Conservation (phyloP, 2,888 invertebrate species). For the Sericinus montela region DNA sequence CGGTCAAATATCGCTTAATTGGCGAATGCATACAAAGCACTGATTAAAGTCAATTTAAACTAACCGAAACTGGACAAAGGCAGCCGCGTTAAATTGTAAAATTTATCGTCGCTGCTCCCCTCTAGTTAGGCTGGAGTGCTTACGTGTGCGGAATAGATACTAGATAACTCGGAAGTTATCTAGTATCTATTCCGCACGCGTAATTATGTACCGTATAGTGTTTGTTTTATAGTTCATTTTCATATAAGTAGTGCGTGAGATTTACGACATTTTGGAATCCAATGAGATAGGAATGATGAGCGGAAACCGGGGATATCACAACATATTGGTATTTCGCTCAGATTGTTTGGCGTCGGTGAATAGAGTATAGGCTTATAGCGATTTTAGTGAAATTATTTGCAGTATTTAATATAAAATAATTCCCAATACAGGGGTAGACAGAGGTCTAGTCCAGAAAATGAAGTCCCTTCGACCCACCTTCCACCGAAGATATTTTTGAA, state of each 20-base stretch:
- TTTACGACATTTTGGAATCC: neutral
- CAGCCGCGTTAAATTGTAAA: slow-evolving; percentile 1
- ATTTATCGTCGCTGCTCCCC: neutral
- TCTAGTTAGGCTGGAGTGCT: slow-evolving; percentile 1
- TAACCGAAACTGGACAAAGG: neutral
- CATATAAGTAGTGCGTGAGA: neutral
- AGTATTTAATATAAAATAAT: no score
- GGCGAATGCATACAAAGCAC: neutral
- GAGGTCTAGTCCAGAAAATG: no score
- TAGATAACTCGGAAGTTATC: no score
- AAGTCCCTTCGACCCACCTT: no score
- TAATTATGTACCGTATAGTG: neutral
- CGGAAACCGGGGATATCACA: slow-evolving; percentile 46
- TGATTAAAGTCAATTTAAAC: neutral
- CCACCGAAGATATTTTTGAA: no score
- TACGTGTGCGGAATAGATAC: no score
- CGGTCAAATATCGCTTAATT: slow-evolving; percentile 7
- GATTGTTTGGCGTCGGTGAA: slow-evolving; percentile 39
- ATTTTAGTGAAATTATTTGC: no score
- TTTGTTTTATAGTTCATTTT: neutral
- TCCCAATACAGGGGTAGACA: no score
- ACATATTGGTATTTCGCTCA: slow-evolving; percentile 56
- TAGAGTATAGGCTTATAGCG: slow-evolving; percentile 25
- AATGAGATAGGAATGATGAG: slow-evolving; percentile 31
- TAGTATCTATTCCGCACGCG: neutral